Conservation (phyloP, 1,140 invertebrate species). For the Macrocentrus cingulum region DNA sequence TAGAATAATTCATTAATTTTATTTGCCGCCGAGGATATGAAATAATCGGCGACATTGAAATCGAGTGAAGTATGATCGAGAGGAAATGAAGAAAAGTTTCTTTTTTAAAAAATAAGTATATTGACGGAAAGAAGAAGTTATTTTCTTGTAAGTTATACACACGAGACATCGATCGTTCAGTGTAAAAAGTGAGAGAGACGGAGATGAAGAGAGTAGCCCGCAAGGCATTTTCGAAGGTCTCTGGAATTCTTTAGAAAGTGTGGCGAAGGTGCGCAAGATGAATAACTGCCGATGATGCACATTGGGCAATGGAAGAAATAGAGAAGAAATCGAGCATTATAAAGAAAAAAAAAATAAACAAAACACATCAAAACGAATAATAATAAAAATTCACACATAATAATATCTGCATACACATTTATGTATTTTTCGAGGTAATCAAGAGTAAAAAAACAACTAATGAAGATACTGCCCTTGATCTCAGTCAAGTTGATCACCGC, state of each 20-base stretch:
- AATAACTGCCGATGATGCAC: slow-evolving; percentile 12
- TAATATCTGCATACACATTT: not conserved
- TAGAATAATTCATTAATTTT: no score
- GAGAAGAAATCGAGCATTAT: slow-evolving; percentile 10
- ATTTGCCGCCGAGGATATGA: no score
- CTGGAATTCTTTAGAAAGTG: slow-evolving; percentile 40
- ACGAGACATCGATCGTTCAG: not conserved
- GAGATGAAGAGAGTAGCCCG: slow-evolving; percentile 23
- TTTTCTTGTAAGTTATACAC: not conserved
- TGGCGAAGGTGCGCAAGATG: slow-evolving; percentile 23
- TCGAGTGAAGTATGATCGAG: no score
- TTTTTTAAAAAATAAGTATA: not conserved
- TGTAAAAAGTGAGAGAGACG: not conserved
- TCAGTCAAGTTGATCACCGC: slow-evolving; percentile 11
- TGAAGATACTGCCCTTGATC: slow-evolving; percentile 31
- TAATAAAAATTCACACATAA: not conserved
- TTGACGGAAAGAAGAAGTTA: not conserved
- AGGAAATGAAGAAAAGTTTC: no score
- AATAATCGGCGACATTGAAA: no score
- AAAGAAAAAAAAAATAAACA: slow-evolving; percentile 7
- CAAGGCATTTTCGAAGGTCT: slow-evolving; percentile 35
- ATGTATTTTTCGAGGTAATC: slow-evolving; percentile 24
- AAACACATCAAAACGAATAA: slow-evolving; percentile 10
- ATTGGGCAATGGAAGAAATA: slow-evolving; percentile 23
- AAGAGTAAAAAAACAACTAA: slow-evolving; percentile 21